These are phyloP conservation scores for Platyscapa corneri DNA, from an alignment of 1,140 invertebrate genomes.

Conservation along the genomic window DNA sequence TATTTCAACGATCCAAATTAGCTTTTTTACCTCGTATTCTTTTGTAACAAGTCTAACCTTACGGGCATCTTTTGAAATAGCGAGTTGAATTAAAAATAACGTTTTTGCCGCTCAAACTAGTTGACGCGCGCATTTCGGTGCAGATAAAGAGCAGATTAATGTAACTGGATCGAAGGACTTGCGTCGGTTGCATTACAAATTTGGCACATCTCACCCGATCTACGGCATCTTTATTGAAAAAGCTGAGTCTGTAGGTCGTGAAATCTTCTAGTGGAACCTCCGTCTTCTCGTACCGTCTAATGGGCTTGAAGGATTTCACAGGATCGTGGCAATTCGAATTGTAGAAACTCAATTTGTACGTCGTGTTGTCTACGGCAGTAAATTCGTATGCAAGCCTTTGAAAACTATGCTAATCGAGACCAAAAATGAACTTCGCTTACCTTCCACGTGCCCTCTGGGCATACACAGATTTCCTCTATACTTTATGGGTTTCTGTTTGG, in stretches of 20 bases:
- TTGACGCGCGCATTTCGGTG: neutral
- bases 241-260: conserved; percentile 69
- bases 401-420: neutral
- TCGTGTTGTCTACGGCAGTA: conserved; percentile 72
- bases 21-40: no score
- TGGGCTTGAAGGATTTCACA: conserved; percentile 70
- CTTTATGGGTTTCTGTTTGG: conserved; percentile 60
- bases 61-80: neutral
- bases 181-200: neutral
- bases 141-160: neutral
- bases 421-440: conserved; percentile 41
- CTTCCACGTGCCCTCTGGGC: conserved; percentile 57
- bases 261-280: conserved; percentile 76
- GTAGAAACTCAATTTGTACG: conserved; percentile 76
- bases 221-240: conserved; percentile 48
- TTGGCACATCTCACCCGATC: neutral
- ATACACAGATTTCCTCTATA: conserved; percentile 59
- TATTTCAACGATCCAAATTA: no score
- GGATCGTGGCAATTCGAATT: conserved; percentile 66
- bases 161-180: neutral
- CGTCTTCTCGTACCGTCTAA: conserved; percentile 72
- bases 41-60: no score
- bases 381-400: neutral
- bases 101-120: no score
- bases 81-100: neutral